Evolutionary conservation across 2,113 vertebrate species (phyloP).

Genomic region (Lampris incognitus): DNA sequence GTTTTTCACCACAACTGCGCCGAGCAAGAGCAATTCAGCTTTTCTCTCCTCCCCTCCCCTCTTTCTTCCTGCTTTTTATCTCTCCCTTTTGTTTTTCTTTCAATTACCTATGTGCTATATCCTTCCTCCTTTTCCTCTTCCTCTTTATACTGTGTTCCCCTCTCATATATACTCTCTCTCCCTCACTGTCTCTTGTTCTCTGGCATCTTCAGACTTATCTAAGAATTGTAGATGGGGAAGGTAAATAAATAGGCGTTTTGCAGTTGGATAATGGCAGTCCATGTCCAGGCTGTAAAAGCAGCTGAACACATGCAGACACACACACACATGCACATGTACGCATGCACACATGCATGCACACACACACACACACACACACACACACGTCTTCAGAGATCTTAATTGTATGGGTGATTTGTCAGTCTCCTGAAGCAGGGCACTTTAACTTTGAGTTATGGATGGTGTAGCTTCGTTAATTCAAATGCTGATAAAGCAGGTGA

Average conservation of each 20-base stretch:
- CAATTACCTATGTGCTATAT: background rate
- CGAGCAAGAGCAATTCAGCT: constrained; percentile 67
- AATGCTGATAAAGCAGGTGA: constrained; percentile 44
- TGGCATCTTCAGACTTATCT: constrained; percentile 32
- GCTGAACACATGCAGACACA: constrained; percentile 12
- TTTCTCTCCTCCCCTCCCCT: constrained; percentile 49
- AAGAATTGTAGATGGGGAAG: constrained; percentile 39
- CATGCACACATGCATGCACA: constrained; percentile 19
- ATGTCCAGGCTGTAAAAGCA: constrained; percentile 48
- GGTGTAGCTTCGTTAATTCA: constrained; percentile 24
- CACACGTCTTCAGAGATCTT: constrained; percentile 36
- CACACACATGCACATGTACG: background rate
- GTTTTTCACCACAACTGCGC: constrained; percentile 33
- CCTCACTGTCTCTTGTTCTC: background rate
- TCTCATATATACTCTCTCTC: background rate
- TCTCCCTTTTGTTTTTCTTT: constrained; percentile 18
- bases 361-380: background rate
- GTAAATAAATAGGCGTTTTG: constrained; percentile 54
- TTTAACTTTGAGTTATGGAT: constrained; percentile 41
- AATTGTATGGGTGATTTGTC: constrained; percentile 48
- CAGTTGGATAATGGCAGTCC: constrained; percentile 47
- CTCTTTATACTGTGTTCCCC: constrained; percentile 25
- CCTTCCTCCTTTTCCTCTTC: constrained; percentile 11
- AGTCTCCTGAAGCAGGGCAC: constrained; percentile 26
- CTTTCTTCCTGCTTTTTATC: constrained; percentile 49